Conservation (phyloP, 2,888 invertebrate genomes). For the Molorchus minor region DNA sequence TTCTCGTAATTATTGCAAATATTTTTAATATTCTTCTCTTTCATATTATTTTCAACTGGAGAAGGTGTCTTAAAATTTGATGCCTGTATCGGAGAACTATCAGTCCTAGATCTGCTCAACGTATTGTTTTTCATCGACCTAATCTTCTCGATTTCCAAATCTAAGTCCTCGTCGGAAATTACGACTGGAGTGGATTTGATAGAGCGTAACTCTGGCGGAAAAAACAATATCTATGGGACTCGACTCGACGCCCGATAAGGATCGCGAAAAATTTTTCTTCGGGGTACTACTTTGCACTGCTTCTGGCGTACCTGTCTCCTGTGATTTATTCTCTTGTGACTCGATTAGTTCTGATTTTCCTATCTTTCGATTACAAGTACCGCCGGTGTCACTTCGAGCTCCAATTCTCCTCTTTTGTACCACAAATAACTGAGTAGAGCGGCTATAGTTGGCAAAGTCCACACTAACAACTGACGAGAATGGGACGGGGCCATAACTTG, state of each 20-base stretch:
- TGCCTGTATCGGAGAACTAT: slow-evolving; percentile 21
- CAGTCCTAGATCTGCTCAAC: slow-evolving; percentile 25
- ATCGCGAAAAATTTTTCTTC: slow-evolving; percentile 42
- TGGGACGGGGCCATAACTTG: slow-evolving; percentile 74
- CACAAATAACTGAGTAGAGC: slow-evolving; percentile 82
- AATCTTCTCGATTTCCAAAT: slow-evolving; percentile 73
- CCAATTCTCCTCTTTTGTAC: slow-evolving; percentile 83
- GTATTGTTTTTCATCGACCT: slow-evolving; percentile 64
- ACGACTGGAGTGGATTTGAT: slow-evolving; percentile 67
- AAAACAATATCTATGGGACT: slow-evolving; percentile 74
- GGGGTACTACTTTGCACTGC: background rate
- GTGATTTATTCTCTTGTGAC: slow-evolving; percentile 63
- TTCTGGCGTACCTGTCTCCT: slow-evolving; percentile 52
- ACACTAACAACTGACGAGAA: slow-evolving; percentile 78
- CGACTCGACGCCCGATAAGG: slow-evolving; percentile 69
- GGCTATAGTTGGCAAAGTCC: slow-evolving; percentile 82
- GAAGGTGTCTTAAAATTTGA: slow-evolving; percentile 34
- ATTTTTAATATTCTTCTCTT: slow-evolving; percentile 15
- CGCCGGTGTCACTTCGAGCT: slow-evolving; percentile 79
- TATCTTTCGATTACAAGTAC: slow-evolving; percentile 57
- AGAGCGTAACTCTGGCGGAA: slow-evolving; percentile 57
- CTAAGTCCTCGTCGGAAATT: slow-evolving; percentile 73
- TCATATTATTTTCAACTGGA: slow-evolving; percentile 5
- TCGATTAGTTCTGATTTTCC: slow-evolving; percentile 36
- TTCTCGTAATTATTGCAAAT: slow-evolving; percentile 22